phyloP scores from a whole-genome alignment of 2,888 invertebrate genomes.

The Drosophila gaucha region DNA sequence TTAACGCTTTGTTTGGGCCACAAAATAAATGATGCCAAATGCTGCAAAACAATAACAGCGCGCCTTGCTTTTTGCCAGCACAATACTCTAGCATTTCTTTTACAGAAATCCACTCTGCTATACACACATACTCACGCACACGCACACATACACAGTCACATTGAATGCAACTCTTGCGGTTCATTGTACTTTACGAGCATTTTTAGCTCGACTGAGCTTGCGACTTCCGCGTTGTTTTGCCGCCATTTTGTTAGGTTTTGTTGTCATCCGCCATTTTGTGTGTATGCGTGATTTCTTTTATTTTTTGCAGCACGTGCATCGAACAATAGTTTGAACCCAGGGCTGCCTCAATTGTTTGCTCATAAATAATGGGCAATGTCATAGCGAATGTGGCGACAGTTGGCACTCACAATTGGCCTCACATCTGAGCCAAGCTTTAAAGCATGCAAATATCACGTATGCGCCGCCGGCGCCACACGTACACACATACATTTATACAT shows the following conservation, averaged over 20 bases:
- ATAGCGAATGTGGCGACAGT: constrained; percentile 54
- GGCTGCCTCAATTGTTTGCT: constrained; percentile 69
- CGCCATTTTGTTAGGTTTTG: constrained; percentile 68
- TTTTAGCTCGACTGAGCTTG: constrained; percentile 50
- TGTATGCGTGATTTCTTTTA: constrained; percentile 14
- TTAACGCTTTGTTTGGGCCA: constrained; percentile 50
- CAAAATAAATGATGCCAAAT: constrained; percentile 67
- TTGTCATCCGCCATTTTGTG: constrained; percentile 35
- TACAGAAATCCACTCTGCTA: constrained; percentile 67
- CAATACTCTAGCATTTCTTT: constrained; percentile 56
- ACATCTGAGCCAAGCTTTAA: constrained; percentile 35
- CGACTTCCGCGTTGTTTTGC: constrained; percentile 72
- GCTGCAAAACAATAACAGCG: constrained; percentile 60
- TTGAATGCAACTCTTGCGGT: constrained; percentile 66
- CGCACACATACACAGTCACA: constrained; percentile 10
- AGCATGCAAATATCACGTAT: constrained; percentile 61
- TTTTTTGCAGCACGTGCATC: constrained; percentile 54
- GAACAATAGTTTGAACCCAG: constrained; percentile 64
- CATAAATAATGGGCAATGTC: constrained; percentile 71
- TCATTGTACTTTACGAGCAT: constrained; percentile 74
- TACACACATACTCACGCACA: constrained; percentile 10
- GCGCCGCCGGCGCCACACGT: constrained; percentile 30
- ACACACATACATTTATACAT: constrained; percentile 7
- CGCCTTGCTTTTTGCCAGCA: constrained; percentile 38
- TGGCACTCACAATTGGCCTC: constrained; percentile 55